phyloP scores from a whole-genome alignment of 1,140 invertebrate species.

The Atta texana region DNA sequence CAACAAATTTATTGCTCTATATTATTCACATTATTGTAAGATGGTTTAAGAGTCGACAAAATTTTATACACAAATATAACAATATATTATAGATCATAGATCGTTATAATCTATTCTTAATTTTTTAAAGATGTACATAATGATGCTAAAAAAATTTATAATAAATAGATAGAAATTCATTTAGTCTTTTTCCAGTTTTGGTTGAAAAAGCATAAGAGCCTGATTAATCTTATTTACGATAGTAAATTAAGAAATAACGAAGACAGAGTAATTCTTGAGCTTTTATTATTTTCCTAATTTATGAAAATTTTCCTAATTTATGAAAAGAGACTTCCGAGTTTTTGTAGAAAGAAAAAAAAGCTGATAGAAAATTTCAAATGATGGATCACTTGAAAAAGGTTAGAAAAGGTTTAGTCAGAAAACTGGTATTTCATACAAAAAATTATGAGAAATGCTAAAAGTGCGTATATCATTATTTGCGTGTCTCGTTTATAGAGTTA shows the following conservation, averaged over 20 bases:
- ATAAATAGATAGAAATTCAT: neutral
- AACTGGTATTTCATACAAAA: neutral
- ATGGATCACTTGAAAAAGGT: conserved; percentile 1
- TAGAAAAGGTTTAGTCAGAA: neutral
- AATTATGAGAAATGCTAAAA: neutral
- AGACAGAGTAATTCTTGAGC: conserved; percentile 12
- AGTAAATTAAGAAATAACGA: neutral
- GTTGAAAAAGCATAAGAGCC: neutral
- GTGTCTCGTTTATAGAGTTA: neutral
- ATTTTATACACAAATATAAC: neutral
- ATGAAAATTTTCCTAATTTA: neutral
- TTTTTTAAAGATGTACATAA: neutral
- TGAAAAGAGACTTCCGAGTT: neutral
- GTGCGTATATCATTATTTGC: neutral
- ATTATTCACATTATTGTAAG: too few relatives aligned
- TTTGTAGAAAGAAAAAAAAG: neutral
- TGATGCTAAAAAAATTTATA: neutral
- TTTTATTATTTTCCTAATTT: conserved; percentile 2
- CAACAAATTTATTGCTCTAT: too few relatives aligned
- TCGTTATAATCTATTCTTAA: neutral
- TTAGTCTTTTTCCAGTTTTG: neutral
- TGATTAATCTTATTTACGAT: neutral
- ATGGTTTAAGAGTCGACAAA: neutral
- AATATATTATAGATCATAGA: neutral
- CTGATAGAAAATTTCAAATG: conserved; percentile 25